Evolutionary conservation across 30 jellyfish, hydroid and myxozoan species (phyloP).

Genomic region (Aurelia coerulea): DNA sequence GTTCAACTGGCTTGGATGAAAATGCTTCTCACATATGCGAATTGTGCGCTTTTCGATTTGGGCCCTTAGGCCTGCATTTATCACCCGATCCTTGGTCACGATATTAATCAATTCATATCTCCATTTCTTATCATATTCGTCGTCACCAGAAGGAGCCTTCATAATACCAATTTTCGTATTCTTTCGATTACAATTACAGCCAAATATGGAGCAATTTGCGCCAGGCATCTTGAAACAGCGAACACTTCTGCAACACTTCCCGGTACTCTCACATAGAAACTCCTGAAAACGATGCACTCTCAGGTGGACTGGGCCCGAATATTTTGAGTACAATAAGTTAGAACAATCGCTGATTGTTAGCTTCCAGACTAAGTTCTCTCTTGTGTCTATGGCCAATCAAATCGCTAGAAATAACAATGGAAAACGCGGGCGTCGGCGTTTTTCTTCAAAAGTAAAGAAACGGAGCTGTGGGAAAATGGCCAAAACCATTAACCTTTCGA

Average conservation of each 20-base stretch:
- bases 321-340: slow-evolving; percentile 33
- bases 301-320: slow-evolving; percentile 61
- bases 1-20: slow-evolving; percentile 51
- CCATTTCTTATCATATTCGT: slow-evolving; percentile 49
- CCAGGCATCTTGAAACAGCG: slow-evolving; percentile 54
- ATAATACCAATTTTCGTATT: slow-evolving; percentile 30
- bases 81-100: slow-evolving; percentile 70
- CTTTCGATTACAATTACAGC: slow-evolving; percentile 50
- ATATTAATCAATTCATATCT: slow-evolving; percentile 46
- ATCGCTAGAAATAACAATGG: too few species aligned
- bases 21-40: slow-evolving; percentile 61
- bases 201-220: slow-evolving; percentile 74
- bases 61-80: slow-evolving; percentile 39
- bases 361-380: slow-evolving; percentile 4
- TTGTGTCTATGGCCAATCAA: slow-evolving; percentile 1
- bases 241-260: not conserved
- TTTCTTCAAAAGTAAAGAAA: too few species aligned
- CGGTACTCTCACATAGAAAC: not conserved
- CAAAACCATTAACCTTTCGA: too few species aligned
- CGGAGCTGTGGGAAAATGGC: too few species aligned
- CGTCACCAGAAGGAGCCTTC: slow-evolving; percentile 74
- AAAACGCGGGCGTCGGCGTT: too few species aligned
- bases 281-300: slow-evolving; percentile 31
- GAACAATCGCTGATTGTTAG: slow-evolving; percentile 25
- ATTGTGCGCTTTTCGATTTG: slow-evolving; percentile 52